Evolutionary conservation across 2,888 invertebrate genomes (phyloP), one percentile per base, ranked within the genome.

Genomic region (Elegia similella): DNA sequence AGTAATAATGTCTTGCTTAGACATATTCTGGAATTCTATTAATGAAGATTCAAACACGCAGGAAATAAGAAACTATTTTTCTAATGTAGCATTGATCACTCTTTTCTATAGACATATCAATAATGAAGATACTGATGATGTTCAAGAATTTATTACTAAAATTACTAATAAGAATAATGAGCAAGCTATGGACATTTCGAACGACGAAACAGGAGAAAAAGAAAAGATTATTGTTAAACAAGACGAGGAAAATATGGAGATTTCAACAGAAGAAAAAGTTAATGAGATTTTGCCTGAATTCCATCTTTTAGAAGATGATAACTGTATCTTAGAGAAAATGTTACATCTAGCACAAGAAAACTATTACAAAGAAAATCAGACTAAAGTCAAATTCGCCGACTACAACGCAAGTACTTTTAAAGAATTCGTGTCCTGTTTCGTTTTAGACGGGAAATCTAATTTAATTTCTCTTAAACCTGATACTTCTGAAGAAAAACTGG

Each of bases 271-370:
- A 15, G n/a, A 32, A 15, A 48, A 16, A 13, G 48, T 32, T 8
- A 32, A 48, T 15, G 15, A 50, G 8, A 16, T 34, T 1, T 17
- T 13, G 6, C 55, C 52, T 17, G 66, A 67, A 48, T 88, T 87
- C 63, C 80, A 82, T 62, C 84, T 93, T 29, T 84, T 92, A 54
- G 88, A 90, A 65, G 92, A 92, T 68, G 93, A 95, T 72, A 91
- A 93, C 71, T 92, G 92, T 59, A 94, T 93, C 62, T 87, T 95
- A 52, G 94, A 95, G 78, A 92, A 93, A 68, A 78, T 95, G 50
- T 78, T 95, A 42, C 92, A 94, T 69, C 82, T 95, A 60, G 90
- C 93, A 8, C 90, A 88, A 66, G 88, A 91, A 67, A 87, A 75
- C 73, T 70, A 84, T 82, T 80, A 79, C 59, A 87, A 87, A 65